Conservation (phyloP, 2,888 invertebrate genomes). For the Sericinus montela region DNA sequence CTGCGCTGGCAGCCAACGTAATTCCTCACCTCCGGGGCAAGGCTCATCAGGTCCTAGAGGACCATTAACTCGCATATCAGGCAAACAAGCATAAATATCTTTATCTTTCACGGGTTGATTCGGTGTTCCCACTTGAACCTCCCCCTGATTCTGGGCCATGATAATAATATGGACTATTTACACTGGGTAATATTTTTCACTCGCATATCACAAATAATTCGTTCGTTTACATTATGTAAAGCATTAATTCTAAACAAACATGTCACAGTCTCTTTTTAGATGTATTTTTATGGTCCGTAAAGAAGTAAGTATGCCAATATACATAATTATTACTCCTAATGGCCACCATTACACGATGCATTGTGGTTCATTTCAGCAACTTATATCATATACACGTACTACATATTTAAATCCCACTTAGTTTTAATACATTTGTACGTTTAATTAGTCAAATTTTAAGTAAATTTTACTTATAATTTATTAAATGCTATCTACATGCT, state of each 20-base stretch:
- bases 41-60: slow-evolving; percentile 69
- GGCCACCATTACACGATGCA: slow-evolving; percentile 79
- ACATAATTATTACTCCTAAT: slow-evolving; percentile 78
- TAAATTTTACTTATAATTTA: slow-evolving; percentile 54
- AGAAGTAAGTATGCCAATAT: slow-evolving; percentile 75
- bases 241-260: slow-evolving; percentile 36
- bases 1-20: slow-evolving; percentile 96
- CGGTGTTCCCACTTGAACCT: slow-evolving; percentile 75
- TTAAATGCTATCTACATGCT: slow-evolving; percentile 74
- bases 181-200: slow-evolving; percentile 53
- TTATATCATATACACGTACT: slow-evolving; percentile 41
- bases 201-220: slow-evolving; percentile 51
- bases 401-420: slow-evolving; percentile 43
- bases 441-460: slow-evolving; percentile 43
- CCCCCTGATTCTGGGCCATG: slow-evolving; percentile 78
- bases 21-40: slow-evolving; percentile 86
- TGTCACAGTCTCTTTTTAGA: slow-evolving; percentile 38
- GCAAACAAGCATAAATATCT: slow-evolving; percentile 76
- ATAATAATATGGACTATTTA: slow-evolving; percentile 57
- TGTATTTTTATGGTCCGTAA: slow-evolving; percentile 58
- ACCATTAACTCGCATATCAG: slow-evolving; percentile 75
- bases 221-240: slow-evolving; percentile 58
- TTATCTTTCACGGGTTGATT: slow-evolving; percentile 75
- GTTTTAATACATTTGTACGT: slow-evolving; percentile 39
- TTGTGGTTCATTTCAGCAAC: slow-evolving; percentile 64